Evolutionary conservation across 2,113 vertebrate genomes (phyloP), one percentile per base, ranked within the genome.

Genomic region (Ornithorhynchus anatinus): DNA sequence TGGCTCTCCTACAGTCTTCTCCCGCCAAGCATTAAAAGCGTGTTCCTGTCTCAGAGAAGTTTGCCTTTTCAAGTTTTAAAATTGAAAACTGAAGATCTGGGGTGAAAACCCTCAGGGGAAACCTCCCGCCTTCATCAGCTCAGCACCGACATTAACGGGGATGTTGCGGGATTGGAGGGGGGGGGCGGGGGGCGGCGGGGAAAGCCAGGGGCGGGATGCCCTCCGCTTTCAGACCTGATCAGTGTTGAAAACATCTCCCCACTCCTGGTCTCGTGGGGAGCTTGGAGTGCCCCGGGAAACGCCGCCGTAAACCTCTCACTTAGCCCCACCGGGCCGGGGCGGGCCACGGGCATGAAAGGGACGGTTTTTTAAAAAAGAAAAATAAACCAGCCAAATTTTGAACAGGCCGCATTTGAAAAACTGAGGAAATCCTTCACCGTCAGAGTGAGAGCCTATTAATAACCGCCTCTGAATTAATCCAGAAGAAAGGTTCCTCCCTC

Each of bases 281-380:
- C 12, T 17, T 22, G 8, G 23, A 7, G 58, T 11, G 37, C 52
- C 13, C n/a, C 79, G 57, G 77, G 74, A 71, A 71, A 33, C 1
- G 3, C 37, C 58, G 50, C 68, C 44, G 4, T 50, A 37, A 62
- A 27, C 1, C 5, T 72, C 65, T 52, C 12, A 20, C 4, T 37
- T 32, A 7, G 8, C 44, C 9, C 7, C 3, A n/a, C 16, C 20
- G 5, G 56, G 36, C 20, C 7, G 31, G 42, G 38, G 1, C 11
- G 3, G 1, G 1, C 0, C 32, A 10, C 11, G 17, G 1, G 17
- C 56, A 3, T 17, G 14, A 25, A 0, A 3, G 33, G 25, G 0
- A 4, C 25, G 17, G 8, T 11, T 29, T 10, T 19, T 11, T 19
- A 15, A 20, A 7, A 16, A 16, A 22, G 1, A 39, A 22, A 50